Evolutionary conservation across 1,140 invertebrate species (phyloP).

Genomic region (Diachasmimorpha longicaudata): DNA sequence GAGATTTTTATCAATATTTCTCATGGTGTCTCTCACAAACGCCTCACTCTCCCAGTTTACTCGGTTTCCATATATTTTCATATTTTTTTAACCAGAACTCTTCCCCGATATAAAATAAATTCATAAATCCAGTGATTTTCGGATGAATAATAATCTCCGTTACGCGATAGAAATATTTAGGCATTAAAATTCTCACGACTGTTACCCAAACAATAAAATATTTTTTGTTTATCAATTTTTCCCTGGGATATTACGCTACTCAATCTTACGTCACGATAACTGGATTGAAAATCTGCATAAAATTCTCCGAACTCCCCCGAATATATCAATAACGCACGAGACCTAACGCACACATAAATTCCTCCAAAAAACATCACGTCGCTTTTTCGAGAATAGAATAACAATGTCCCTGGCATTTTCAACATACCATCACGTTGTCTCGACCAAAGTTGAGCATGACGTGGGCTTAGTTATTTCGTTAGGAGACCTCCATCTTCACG

Average conservation of each 20-base stretch:
- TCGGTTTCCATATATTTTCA: background rate
- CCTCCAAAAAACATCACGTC: slow-evolving; percentile 23
- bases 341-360: slow-evolving; percentile 12
- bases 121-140: background rate
- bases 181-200: too few relatives aligned
- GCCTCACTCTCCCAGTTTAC: slow-evolving; percentile 36
- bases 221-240: background rate
- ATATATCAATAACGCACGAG: background rate
- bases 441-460: background rate
- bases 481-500: slow-evolving; percentile 17
- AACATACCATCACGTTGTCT: slow-evolving; percentile 42
- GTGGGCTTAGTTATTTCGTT: slow-evolving; percentile 21
- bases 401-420: slow-evolving; percentile 39
- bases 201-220: too few relatives aligned
- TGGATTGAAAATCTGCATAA: background rate
- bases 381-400: slow-evolving; percentile 19
- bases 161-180: too few relatives aligned
- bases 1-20: slow-evolving; percentile 46
- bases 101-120: background rate
- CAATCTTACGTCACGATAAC: too few relatives aligned
- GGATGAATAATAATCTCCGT: background rate
- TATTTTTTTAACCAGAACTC: background rate
- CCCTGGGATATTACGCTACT: too few relatives aligned
- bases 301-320: background rate
- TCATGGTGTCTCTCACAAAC: slow-evolving; percentile 35